Base-by-base conservation (phyloP, 2,888 invertebrate genomes). In the Pammene aurita region DNA sequence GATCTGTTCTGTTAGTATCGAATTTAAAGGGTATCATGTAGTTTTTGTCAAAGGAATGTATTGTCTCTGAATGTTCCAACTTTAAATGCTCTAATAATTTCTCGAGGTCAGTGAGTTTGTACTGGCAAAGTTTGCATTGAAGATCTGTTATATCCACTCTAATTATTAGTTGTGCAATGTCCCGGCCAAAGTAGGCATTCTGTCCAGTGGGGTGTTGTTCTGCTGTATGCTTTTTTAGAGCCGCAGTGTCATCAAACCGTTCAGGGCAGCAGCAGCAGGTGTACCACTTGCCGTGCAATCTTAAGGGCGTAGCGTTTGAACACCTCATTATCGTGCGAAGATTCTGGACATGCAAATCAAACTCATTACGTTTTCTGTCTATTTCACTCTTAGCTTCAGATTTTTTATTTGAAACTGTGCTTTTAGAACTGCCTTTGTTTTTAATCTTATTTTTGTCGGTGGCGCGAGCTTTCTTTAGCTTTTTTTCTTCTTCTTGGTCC, bases 21-120 rank as follows among this genome's bases (percentile, higher is more conserved):
- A 89, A 87, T 66, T 82, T 86, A 42, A 86, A 88, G 0, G 87
- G 86, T 0, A 88, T 60, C n/a, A 88, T 80, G 9, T 82, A 81
- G 69, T 83, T 83, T 14, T 83, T 79, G 0, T 87, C 78, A 48
- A 85, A 83, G 0, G 72, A 78, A 61, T 84, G 77, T 9, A 87
- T 75, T 0, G 68, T 67, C 72, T 80, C 82, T 0, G 72, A 70
- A 62, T 90, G 90, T 0, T 35, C 48, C 0, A 71, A 60, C 13
- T 74, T 77, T 0, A 90, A 68, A 69, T 90, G 86, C 0, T 76
- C 72, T 60, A 79, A 79, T 0, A 85, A 70, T 0, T 73, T 60
- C 70, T 87, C 82, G 11, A 89, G 60, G 0, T 73, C 75, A 2
- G 80, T 73, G 0, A 85, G 69, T 2, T 62, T 68, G 2, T 34